A percentile compares a stretch with the other conserved stretches of the same genome.
Evolutionary conservation across 1,140 invertebrate genomes (phyloP).

Genomic region (Tribolium castaneum): DNA sequence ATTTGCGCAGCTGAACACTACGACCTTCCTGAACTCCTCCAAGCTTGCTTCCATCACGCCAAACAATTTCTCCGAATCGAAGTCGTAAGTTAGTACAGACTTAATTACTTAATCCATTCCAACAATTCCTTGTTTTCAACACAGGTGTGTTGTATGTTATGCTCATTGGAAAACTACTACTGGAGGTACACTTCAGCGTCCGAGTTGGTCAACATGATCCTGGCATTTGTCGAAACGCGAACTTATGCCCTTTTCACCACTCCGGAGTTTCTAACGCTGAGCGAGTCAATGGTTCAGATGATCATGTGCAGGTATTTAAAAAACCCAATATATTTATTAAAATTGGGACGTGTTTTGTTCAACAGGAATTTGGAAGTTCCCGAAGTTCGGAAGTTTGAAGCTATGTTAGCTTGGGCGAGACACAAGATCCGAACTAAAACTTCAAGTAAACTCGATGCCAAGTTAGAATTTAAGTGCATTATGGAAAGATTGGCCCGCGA

Average conservation of each 20-base stretch:
- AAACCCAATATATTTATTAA: not conserved
- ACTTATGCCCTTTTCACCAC: constrained; percentile 85
- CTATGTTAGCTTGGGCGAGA: constrained; percentile 90
- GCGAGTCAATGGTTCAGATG: constrained; percentile 95
- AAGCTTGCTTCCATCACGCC: constrained; percentile 95
- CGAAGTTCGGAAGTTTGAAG: constrained; percentile 93
- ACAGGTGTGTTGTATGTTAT: constrained; percentile 90
- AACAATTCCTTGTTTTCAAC: constrained; percentile 49
- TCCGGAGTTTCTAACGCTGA: constrained; percentile 85
- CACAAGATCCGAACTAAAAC: constrained; percentile 83
- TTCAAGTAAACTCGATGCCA: constrained; percentile 82
- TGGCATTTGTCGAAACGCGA: constrained; percentile 89
- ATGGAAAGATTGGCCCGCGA: constrained; percentile 91
- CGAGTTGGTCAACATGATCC: constrained; percentile 93
- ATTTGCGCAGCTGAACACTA: constrained; percentile 96
- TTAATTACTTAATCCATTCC: constrained; percentile 7
- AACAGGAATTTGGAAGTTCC: constrained; percentile 80
- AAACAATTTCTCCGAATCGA: constrained; percentile 93
- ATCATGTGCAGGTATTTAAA: constrained; percentile 80
- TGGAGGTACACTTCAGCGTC: constrained; percentile 95
- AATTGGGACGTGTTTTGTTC: not conserved
- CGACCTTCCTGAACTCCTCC: constrained; percentile 90
- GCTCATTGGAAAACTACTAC: constrained; percentile 93
- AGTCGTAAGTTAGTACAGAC: constrained; percentile 71
- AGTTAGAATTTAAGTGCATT: constrained; percentile 90